Evolutionary conservation across 2,113 vertebrate species (phyloP).

Genomic region (Limanda limanda): DNA sequence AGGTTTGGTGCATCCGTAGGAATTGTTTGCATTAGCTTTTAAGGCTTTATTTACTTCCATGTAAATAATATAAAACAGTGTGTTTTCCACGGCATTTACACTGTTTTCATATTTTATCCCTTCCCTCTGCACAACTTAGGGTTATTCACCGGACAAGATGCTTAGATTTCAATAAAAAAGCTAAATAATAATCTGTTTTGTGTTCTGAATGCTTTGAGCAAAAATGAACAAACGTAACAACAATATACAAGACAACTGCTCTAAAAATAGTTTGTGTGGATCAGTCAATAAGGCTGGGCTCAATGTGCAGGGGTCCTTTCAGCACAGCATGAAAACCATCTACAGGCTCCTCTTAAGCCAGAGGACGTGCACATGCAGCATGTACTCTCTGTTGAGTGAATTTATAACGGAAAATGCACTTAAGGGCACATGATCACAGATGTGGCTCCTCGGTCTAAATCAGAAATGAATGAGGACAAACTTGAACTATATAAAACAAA

Average conservation of each 20-base stretch:
- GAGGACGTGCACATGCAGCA: conserved; percentile 12
- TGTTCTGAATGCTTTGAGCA: background rate
- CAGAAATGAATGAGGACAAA: conserved; percentile 47
- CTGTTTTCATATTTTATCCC: background rate
- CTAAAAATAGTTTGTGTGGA: background rate
- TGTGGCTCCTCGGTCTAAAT: conserved; percentile 50
- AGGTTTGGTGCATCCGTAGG: no score
- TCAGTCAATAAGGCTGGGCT: background rate
- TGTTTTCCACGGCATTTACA: background rate
- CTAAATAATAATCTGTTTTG: background rate
- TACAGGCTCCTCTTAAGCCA: conserved; percentile 21
- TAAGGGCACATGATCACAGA: conserved; percentile 55
- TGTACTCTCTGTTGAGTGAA: conserved; percentile 43
- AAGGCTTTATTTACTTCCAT: background rate
- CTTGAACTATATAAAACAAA: no score
- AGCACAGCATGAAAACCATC: conserved; percentile 5
- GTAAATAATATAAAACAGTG: background rate
- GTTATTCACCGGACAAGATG: background rate
- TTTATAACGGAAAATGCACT: conserved; percentile 63
- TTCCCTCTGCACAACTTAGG: background rate
- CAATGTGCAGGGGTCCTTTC: background rate
- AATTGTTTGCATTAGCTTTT: background rate
- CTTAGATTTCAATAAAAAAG: background rate
- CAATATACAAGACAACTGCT: background rate
- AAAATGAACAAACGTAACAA: background rate